Conservation (phyloP, 1,140 invertebrate species). For the Melipona quadrifasciata region DNA sequence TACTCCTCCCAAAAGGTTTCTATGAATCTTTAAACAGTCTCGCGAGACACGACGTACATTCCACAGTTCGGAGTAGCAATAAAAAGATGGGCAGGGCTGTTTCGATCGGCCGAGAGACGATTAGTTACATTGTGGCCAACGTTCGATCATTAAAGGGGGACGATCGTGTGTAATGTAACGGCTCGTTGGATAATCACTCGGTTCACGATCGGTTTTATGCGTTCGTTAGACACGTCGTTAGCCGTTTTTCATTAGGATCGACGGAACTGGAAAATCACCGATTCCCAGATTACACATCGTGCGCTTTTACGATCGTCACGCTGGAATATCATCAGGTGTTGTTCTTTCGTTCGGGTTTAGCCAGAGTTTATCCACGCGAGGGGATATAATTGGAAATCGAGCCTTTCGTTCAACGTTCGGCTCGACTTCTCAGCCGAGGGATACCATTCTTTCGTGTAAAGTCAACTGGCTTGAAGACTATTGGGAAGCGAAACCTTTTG, state of each 20-base stretch:
- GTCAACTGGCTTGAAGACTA: conserved; percentile 1
- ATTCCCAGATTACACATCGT: conserved; percentile 33
- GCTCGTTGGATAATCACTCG: not conserved
- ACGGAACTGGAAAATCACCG: conserved; percentile 16
- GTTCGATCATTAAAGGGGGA: not conserved
- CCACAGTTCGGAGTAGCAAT: conserved; percentile 38
- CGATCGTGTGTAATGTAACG: conserved; percentile 13
- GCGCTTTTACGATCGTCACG: conserved; percentile 21
- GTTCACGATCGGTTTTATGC: conserved; percentile 29
- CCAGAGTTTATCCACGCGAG: not conserved
- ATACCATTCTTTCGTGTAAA: not conserved
- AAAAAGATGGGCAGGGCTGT: not conserved
- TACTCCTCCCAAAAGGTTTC: not conserved
- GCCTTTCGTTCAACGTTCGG: not conserved
- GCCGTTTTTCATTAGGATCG: conserved; percentile 15
- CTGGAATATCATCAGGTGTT: conserved; percentile 5
- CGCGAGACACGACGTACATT: not conserved
- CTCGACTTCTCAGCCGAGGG: too few relatives aligned
- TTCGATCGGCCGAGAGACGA: not conserved
- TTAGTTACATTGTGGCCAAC: conserved; percentile 23
- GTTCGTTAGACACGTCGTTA: conserved; percentile 31
- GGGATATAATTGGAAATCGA: conserved; percentile 17
- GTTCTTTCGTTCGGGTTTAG: not conserved
- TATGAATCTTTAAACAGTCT: not conserved
- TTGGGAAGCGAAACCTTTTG: not conserved